Base-by-base conservation (phyloP, 2,888 invertebrate genomes). In the Melieria picta region DNA sequence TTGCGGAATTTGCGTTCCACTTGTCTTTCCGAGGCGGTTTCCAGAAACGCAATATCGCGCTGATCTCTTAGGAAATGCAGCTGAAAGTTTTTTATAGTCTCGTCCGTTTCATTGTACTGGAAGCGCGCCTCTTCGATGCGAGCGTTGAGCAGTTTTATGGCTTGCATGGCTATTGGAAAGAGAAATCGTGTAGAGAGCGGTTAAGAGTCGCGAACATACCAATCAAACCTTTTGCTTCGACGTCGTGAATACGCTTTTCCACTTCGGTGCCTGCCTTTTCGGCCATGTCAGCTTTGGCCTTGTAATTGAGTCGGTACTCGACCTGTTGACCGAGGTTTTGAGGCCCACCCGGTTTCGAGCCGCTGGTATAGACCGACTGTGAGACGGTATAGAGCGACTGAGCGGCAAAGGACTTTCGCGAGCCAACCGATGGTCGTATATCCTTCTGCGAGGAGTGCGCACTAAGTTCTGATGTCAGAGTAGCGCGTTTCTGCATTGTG, bases 41-140 rank as follows among this genome's bases (percentile, higher is more conserved):
- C 81, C 11, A 85, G 69, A 43, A 84, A 84, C 0, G 66, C 70
- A 6, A 78, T 60, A 71, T 84, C 85, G 3, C 76, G 73, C 16
- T 79, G 78, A 64, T 84, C 83, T 0, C 78, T 74, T 46, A 83
- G 13, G 66, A 85, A 85, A 48, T 84, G 84, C 4, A 83, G 52
- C 71, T 81, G 87, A 70, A 91, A 89, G 16, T 86, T 85, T 13
- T 84, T 83, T 7, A 79, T 83, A 0, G 88, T 87, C 61, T 89
- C 88, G 1, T 82, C 80, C 0, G 87, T 87, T 77, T 91, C 90
- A 3, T 79, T 81, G 64, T 86, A 85, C 45, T 88, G 83, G 61
- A 88, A 85, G n/a, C 83, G 83, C 55, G 88, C 81, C 76, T 90
- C 90, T 76, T 90, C 88, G 42, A 89, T 83, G 72, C 86, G 84